These are phyloP conservation scores for Pyrocephalus nanus DNA, from an alignment of 2,797 vertebrate species.

Conservation along the genomic window DNA sequence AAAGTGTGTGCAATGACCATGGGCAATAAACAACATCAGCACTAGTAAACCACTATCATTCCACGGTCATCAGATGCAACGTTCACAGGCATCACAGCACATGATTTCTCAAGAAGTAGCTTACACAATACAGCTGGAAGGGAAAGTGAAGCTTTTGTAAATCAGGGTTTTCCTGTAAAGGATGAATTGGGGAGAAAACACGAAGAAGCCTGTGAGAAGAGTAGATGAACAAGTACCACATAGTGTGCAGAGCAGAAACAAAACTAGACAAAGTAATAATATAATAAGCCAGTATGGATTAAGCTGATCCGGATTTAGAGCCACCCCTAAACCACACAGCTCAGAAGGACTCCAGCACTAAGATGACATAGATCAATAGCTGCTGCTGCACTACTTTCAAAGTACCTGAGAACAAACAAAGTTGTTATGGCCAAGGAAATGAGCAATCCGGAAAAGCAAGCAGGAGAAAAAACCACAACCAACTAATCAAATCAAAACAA, in stretches of 20 bases:
- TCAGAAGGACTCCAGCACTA: background rate
- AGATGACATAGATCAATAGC: background rate
- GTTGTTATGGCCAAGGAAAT: background rate
- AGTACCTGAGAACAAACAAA: background rate
- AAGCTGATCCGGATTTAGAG: background rate
- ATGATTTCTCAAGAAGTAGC: background rate
- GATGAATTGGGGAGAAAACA: background rate
- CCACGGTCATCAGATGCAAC: background rate
- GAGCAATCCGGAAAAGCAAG: background rate
- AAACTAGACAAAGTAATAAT: background rate
- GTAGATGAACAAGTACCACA: background rate
- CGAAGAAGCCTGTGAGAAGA: background rate
- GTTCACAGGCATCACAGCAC: background rate
- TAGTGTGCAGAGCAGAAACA: background rate
- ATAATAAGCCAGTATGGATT: background rate
- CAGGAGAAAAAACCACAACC: background rate
- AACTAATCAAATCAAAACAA: background rate
- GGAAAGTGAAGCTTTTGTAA: background rate
- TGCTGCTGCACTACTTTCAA: background rate
- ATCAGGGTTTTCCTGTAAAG: background rate
- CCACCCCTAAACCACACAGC: background rate
- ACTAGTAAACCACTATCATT: background rate
- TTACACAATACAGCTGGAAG: background rate
- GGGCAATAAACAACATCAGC: background rate
- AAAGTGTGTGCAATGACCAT: background rate